Base-by-base conservation (phyloP, 2,113 vertebrate species). In the Glaucidium brasilianum region DNA sequence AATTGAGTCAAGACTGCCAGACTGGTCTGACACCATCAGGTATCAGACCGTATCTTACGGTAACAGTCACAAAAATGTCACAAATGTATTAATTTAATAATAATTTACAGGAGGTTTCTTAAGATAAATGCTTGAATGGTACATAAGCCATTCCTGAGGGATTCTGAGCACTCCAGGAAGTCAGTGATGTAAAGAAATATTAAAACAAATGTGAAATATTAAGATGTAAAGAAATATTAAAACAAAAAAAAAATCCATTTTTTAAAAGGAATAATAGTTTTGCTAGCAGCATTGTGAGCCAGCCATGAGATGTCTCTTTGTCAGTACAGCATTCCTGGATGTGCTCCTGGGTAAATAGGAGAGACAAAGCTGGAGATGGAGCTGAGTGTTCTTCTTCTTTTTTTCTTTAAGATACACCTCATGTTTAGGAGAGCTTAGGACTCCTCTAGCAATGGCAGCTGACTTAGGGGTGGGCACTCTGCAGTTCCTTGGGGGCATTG, bases 91-190 rank as follows among this genome's bases (percentile, higher is more conserved):
- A 22, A 26, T 69, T 25, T 53, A 87, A 13, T 59, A 69, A 32
- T 45, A 64, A 11, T 39, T 58, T 32, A 27, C 55, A 41, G 34
- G 50, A 74, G 35, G 7, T 53, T 67, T 69, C 64, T 55, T 9
- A 66, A 64, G 50, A 63, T 63, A 47, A 83, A 27, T 0, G 0
- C 35, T 39, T 16, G 16, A 35, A n/a, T 26, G 35, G 26, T 53
- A 27, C 8, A 5, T 26, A 53, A 11, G 35, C 10, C 0, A 0
- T 29, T 52, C 50, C 66, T 15, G 26, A 68, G 60, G 41, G 52
- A 69, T 77, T 63, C 45, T 60, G 50, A 66, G 45, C 34, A 11
- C 27, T 64, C 47, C 39, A 47, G 27, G 37, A 41, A 67, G 37
- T 35, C 64, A 43, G 3, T 29, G 35, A n/a, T 47, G 41, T 55